These are phyloP conservation scores for Chaetura pelagica DNA, from an alignment of 2,113 vertebrate genomes.

Conservation along the genomic window DNA sequence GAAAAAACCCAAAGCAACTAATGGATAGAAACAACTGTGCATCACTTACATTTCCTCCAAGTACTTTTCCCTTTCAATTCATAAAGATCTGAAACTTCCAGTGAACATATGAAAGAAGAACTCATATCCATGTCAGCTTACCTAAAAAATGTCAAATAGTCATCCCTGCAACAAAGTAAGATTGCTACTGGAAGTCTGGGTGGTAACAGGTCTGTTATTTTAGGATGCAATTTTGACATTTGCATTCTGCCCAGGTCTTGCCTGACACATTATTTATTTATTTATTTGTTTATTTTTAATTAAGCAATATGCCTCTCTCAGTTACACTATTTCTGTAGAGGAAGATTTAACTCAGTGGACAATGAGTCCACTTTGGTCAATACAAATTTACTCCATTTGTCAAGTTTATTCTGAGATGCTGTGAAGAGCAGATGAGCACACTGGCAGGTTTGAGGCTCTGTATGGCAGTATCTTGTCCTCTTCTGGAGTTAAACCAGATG, in stretches of 20 bases:
- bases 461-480: accelerated
- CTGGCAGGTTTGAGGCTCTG: background rate
- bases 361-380: background rate
- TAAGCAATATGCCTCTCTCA: background rate
- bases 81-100: background rate
- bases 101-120: background rate
- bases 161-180: background rate
- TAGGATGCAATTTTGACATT: background rate
- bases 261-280: background rate
- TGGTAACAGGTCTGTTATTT: background rate
- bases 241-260: background rate
- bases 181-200: background rate
- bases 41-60: background rate
- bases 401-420: background rate
- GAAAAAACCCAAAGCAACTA: background rate
- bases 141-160: background rate
- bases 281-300: too few relatives aligned
- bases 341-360: background rate
- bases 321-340: background rate
- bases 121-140: background rate
- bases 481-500: background rate
- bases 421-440: background rate
- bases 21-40: background rate
- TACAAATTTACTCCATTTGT: background rate
- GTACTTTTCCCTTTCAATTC: background rate